Conservation (phyloP, 2,797 vertebrate species). For the Hydrophis major region DNA sequence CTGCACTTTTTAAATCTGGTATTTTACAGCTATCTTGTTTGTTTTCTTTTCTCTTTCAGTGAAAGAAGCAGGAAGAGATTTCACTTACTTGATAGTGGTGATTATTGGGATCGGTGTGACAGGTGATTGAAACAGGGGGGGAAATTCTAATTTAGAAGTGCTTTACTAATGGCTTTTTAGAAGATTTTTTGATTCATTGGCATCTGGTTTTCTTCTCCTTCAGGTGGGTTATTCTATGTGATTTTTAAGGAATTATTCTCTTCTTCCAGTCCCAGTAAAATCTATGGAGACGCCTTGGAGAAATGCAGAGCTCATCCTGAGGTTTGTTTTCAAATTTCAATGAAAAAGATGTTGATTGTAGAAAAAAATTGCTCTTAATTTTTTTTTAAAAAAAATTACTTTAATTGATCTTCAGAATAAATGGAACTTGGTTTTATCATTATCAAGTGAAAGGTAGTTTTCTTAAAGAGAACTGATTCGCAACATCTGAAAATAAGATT, state of each 20-base stretch:
- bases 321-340: slow-evolving; percentile 71
- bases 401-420: neutral
- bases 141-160: slow-evolving; percentile 4
- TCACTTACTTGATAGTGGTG: slow-evolving; percentile 88
- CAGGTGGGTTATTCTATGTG: slow-evolving; percentile 92
- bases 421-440: neutral
- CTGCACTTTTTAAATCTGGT: neutral
- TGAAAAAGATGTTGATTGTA: neutral
- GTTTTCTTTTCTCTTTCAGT: slow-evolving; percentile 72
- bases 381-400: fast-evolving
- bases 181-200: slow-evolving; percentile 29
- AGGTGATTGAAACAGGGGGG: slow-evolving; percentile 73
- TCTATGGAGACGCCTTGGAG: slow-evolving; percentile 88
- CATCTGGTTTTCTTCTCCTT: slow-evolving; percentile 49
- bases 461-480: neutral
- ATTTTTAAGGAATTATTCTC: slow-evolving; percentile 95
- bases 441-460: neutral
- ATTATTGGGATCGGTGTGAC: slow-evolving; percentile 87
- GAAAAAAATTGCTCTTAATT: neutral
- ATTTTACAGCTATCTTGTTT: slow-evolving; percentile 1
- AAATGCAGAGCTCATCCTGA: slow-evolving; percentile 88
- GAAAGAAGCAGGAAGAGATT: slow-evolving; percentile 89
- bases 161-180: neutral
- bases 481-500: neutral
- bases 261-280: slow-evolving; percentile 89